phyloP scores from a whole-genome alignment of 2,113 vertebrate species.

The Coregonus clupeaformis region DNA sequence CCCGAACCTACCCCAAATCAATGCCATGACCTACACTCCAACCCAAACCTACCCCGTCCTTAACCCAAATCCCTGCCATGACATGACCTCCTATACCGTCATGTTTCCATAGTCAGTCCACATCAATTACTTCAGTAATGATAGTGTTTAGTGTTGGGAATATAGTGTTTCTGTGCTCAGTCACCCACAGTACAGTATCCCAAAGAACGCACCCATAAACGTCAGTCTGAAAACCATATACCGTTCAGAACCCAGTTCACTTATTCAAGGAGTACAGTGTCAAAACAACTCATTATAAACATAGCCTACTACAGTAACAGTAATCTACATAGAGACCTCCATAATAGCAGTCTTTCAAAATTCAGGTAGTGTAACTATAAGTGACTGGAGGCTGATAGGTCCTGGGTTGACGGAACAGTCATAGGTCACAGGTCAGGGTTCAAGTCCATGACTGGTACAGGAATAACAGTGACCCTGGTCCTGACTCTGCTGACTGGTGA shows the following conservation, averaged over 20 bases:
- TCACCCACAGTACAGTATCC: not conserved
- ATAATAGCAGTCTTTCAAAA: no score
- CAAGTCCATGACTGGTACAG: conserved; percentile 9
- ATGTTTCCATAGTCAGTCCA: conserved; percentile 1
- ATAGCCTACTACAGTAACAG: no score
- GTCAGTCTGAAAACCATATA: not conserved
- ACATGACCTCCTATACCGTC: not conserved
- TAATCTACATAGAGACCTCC: no score
- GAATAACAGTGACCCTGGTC: no score
- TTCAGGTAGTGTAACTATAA: no score
- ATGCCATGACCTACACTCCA: no score
- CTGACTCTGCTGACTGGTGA: no score
- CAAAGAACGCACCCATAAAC: not conserved
- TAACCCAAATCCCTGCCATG: not conserved
- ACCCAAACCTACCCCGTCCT: no score
- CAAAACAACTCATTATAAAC: not conserved
- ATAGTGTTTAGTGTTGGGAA: conserved; percentile 8
- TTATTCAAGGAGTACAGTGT: not conserved
- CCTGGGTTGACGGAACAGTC: no score
- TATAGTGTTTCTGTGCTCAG: not conserved
- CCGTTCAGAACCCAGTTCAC: not conserved
- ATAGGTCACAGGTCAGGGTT: no score
- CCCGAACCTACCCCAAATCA: no score
- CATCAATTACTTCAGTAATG: conserved; percentile 3
- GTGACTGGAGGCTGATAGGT: no score